Base-by-base conservation (phyloP, 2,113 vertebrate genomes). In the Psilopsiagon aurifrons region DNA sequence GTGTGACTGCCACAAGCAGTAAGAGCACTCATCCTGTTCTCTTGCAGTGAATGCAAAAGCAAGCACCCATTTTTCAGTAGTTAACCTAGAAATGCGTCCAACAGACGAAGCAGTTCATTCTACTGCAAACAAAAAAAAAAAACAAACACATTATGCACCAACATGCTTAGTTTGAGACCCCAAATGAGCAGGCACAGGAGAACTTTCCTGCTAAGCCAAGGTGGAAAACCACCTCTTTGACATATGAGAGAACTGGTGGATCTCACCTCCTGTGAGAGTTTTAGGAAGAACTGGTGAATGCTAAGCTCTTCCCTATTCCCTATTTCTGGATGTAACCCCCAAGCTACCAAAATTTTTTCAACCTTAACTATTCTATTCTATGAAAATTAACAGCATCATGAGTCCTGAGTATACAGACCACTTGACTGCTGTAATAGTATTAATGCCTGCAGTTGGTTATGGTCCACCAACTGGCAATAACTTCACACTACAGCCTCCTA, bases 1-100 rank as follows among this genome's bases (percentile, higher is more conserved):
- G 27, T 7, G 8, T n/a, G 49, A 64, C 23, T 2, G 1, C 49
- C 44, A 68, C 0, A 0, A 31, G 33, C 18, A 60, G 17, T 39
- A 75, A 35, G 33, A 44, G 28, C 33, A 11, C 46, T 66, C 39
- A 23, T 13, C 35, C 31, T 59, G 7, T 46, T 47, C 69, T 81
- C 63, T 19, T n/a, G 64, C 28, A 43, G n/a, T 43, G 17, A 55
- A 11, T 13, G 41, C 27, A 14, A 62, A 37, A 85, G 17, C n/a
- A n/a, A 81, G 41, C 5, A 27, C 3, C 8, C 17, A 3, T 76
- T 88, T 88, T 81, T 57, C 29, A 57, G 47, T 62, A 70, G 18
- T 70, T 60, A 66, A n/a, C 23, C 14, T 1, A 20, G 23, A 49
- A 76, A 60, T 12, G 12, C 12, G 27, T 17, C 29, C 51, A 44